phyloP scores from a whole-genome alignment of 35 echinoderm and acorn worm genomes.

The Acanthaster planci region DNA sequence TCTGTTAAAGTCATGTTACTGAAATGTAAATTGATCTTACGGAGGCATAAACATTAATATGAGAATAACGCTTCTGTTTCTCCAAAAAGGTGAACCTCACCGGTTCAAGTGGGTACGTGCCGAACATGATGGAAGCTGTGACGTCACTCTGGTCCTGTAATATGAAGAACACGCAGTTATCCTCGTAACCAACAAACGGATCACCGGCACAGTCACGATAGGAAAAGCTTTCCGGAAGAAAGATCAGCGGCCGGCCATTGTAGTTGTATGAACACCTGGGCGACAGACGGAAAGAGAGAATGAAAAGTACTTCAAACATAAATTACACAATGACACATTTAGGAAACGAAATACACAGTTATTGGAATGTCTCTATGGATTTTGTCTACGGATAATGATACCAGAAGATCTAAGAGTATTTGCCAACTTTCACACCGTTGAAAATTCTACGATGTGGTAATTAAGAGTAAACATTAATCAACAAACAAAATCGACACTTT shows the following conservation, averaged over 20 bases:
- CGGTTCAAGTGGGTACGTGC: not conserved
- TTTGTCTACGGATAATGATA: too few relatives aligned
- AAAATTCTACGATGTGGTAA: too few relatives aligned
- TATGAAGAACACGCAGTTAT: constrained; percentile 23
- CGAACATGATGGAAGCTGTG: constrained; percentile 45
- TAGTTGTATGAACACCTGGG: constrained; percentile 28
- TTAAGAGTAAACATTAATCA: too few relatives aligned
- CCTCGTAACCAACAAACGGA: constrained; percentile 35
- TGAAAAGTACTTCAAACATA: not conserved
- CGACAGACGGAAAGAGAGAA: not conserved
- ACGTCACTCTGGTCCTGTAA: not conserved
- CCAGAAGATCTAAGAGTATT: too few relatives aligned
- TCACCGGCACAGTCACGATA: constrained; percentile 29
- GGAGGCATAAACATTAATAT: too few relatives aligned
- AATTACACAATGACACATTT: not conserved
- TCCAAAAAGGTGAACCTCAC: not conserved
- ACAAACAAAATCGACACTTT: too few relatives aligned
- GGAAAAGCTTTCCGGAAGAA: not conserved
- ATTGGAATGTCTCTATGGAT: not conserved
- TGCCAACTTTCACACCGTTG: too few relatives aligned
- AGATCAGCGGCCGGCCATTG: not conserved
- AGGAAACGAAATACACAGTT: not conserved
- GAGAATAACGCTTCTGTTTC: too few relatives aligned
- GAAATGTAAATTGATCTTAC: too few relatives aligned
- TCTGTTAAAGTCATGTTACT: too few relatives aligned